Base-by-base conservation (phyloP, 1,140 invertebrate genomes). In the Drosophila nasuta region DNA sequence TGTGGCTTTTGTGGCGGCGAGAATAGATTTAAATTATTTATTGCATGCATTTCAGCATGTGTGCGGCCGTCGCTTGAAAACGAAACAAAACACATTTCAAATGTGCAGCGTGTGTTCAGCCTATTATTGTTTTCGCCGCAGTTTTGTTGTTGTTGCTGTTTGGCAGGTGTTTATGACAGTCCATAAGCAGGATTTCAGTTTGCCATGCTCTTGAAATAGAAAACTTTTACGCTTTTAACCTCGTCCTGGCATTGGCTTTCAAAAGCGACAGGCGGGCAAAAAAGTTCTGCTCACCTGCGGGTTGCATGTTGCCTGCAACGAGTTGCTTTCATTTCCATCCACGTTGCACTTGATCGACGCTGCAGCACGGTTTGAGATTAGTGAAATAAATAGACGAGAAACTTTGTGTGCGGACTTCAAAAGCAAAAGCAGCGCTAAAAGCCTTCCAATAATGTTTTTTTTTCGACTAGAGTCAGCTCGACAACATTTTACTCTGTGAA, bases 1-100 rank as follows among this genome's bases (percentile, higher is more conserved):
- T 38, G 62, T 45, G 75, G 60, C 48, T 57, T 51, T 54, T 51
- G 60, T 41, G 58, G 64, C 8, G 6, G 7, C 17, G 28, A 56
- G 67, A 71, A 80, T 52, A 71, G 80, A 83, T 87, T 79, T 77
- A 57, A 56, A 79, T 82, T 73, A 88, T 82, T 76, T 70, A 60
- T 66, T 28, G 25, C 38, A 33, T 10, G 35, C 38, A 45, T n/a
- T 30, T 49, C 17, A 11, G 10, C 17, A 25, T 35, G 20, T 10
- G 56, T 48, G 20, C 38, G 43, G 49, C 78, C 75, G 43, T 11
- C n/a, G 20, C 20, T 20, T 20, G 20, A 25, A 4, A 25, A 25
- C 20, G 4, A 25, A 25, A 25, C 82, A 86, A 72, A 79, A 63
- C 52, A 54, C 69, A 82, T 79, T 87, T 54, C 56, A 79, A 82